These are phyloP conservation scores for Lophotriccus pileatus DNA, from an alignment of 2,797 vertebrate species.

Conservation along the genomic window DNA sequence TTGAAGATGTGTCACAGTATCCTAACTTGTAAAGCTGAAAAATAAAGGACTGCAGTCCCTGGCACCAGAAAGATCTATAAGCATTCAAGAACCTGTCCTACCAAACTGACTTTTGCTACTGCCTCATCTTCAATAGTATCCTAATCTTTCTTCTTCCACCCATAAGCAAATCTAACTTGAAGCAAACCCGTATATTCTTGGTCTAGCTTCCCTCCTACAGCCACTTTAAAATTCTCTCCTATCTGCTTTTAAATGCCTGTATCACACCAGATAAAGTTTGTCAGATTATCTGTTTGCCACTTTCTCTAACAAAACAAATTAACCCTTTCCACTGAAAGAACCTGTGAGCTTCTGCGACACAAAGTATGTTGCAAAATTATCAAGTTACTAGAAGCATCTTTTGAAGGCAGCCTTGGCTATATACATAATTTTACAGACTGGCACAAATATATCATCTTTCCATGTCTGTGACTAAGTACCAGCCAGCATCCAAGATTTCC, in stretches of 20 bases:
- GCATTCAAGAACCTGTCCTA: background rate
- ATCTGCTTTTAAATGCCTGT: background rate
- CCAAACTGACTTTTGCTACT: background rate
- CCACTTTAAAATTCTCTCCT: background rate
- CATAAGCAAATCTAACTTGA: background rate
- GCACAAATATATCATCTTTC: background rate
- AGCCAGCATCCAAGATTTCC: background rate
- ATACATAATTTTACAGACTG: background rate
- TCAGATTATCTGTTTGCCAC: background rate
- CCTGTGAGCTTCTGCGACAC: background rate
- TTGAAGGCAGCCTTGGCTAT: background rate
- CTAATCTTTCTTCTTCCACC: background rate
- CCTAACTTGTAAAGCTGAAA: background rate
- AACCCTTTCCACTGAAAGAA: background rate
- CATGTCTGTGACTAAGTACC: background rate
- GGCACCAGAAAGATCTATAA: background rate
- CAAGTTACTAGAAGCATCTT: background rate
- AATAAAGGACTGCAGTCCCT: background rate
- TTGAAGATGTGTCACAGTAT: background rate
- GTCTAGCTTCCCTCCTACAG: background rate
- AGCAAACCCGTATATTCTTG: background rate
- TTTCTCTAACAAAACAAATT: background rate
- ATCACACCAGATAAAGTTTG: background rate
- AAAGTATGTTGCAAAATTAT: background rate
- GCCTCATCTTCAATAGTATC: background rate